Evolutionary conservation across 2,888 invertebrate species (phyloP).

Genomic region (Stenichneumon culpator): DNA sequence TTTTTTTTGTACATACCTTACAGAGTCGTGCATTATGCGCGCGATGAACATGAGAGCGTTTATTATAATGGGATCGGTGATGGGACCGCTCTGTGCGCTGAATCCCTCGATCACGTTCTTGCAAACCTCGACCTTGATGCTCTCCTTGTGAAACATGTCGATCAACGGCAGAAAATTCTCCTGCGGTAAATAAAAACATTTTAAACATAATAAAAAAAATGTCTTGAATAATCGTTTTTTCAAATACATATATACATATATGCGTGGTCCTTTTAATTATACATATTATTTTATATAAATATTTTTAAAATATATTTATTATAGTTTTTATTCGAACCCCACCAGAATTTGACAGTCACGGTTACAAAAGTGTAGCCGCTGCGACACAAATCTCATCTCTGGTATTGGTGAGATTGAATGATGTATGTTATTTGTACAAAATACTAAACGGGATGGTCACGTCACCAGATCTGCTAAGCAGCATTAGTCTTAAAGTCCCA

Average conservation of each 20-base stretch:
- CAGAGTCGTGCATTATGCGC: slow-evolving; percentile 96
- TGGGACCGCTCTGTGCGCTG: slow-evolving; percentile 86
- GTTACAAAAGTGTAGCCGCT: too few relatives aligned
- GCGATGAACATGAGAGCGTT: slow-evolving; percentile 96
- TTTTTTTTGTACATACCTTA: slow-evolving; percentile 89
- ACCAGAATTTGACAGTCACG: too few relatives aligned
- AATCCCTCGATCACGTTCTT: slow-evolving; percentile 92
- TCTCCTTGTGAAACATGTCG: slow-evolving; percentile 95
- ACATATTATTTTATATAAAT: too few relatives aligned
- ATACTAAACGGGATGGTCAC: too few relatives aligned
- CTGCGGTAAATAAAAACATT: slow-evolving; percentile 85
- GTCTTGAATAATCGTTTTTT: not conserved
- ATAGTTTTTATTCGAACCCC: too few relatives aligned
- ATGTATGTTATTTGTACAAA: too few relatives aligned
- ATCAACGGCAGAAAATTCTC: slow-evolving; percentile 96
- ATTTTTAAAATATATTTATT: too few relatives aligned
- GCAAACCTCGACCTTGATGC: slow-evolving; percentile 93
- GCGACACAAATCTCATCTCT: too few relatives aligned
- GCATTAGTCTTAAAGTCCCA: too few relatives aligned
- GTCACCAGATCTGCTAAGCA: too few relatives aligned
- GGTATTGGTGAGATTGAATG: too few relatives aligned
- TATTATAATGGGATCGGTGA: slow-evolving; percentile 94
- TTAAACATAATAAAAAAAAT: not conserved
- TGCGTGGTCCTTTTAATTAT: too few relatives aligned
- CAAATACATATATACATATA: not conserved